Conservation (phyloP, 2,888 invertebrate species). For the Clepsis dumicolana region DNA sequence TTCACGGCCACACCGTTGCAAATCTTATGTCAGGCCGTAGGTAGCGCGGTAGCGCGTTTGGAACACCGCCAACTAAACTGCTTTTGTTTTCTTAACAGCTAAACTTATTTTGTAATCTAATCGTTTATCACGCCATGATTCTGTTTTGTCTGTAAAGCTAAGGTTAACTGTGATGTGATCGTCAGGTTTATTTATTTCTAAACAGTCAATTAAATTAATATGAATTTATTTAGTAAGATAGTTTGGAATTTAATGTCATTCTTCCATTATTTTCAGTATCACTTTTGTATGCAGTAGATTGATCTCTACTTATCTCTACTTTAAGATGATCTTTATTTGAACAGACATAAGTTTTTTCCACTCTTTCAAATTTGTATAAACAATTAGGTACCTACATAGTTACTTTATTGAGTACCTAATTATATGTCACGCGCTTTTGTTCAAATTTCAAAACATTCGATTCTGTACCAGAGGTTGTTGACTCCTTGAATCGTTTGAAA, state of each 20-base stretch:
- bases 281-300: too few species aligned
- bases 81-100: conserved; percentile 40
- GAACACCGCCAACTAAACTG: conserved; percentile 46
- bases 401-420: neutral
- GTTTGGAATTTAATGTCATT: neutral
- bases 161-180: conserved; percentile 5
- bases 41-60: conserved; percentile 52
- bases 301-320: too few species aligned
- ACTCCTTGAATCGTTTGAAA: conserved; percentile 10
- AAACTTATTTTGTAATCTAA: conserved; percentile 35
- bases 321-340: too few species aligned
- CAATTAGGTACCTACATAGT: too few species aligned
- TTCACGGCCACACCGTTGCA: conserved; percentile 44
- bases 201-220: neutral
- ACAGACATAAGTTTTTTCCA: too few species aligned
- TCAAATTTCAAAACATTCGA: conserved; percentile 9
- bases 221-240: neutral
- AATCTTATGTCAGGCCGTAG: conserved; percentile 52
- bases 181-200: neutral
- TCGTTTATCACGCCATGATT: conserved; percentile 21
- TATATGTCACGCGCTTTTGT: conserved; percentile 5
- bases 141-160: conserved; percentile 17
- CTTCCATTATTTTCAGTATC: neutral
- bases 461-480: conserved; percentile 8
- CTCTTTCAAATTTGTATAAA: too few species aligned